Evolutionary conservation across 1,140 invertebrate species (phyloP).

Genomic region (Galleria mellonella): DNA sequence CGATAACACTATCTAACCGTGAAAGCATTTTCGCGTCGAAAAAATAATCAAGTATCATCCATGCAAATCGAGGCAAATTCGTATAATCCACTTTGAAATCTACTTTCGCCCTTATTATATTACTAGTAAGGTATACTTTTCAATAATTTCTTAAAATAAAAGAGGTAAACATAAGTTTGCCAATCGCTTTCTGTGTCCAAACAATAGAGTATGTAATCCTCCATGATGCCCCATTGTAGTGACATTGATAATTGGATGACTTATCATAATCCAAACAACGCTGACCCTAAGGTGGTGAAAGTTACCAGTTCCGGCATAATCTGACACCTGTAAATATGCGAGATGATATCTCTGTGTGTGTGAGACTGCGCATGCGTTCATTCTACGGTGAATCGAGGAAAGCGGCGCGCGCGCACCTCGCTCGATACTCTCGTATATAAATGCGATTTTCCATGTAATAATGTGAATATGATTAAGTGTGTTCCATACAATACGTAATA

Average conservation of each 20-base stretch:
- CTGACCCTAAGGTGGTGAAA: constrained; percentile 57
- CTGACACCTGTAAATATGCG: constrained; percentile 51
- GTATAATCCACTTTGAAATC: neutral
- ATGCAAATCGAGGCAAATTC: constrained; percentile 1
- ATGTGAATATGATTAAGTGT: constrained; percentile 15
- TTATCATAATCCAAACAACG: constrained; percentile 21
- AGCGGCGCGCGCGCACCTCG: constrained; percentile 45
- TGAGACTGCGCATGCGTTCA: constrained; percentile 35
- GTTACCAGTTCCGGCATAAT: constrained; percentile 57
- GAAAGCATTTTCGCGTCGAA: constrained; percentile 15
- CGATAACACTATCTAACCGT: constrained; percentile 17
- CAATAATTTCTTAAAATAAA: neutral
- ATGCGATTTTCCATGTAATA: neutral
- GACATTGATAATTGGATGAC: constrained; percentile 12
- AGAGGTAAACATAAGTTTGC: constrained; percentile 12
- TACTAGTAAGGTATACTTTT: neutral
- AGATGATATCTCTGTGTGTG: constrained; percentile 33
- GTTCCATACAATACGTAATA: neutral
- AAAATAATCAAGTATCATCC: constrained; percentile 15
- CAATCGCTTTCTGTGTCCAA: neutral
- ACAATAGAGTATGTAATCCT: neutral
- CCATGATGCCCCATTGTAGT: neutral
- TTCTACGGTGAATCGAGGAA: constrained; percentile 31
- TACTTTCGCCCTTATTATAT: neutral
- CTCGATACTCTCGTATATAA: constrained; percentile 11